Percentiles rank a stretch among this genome's conserved stretches.
phyloP scores from a whole-genome alignment of 2,797 vertebrate species.

The Sarcoramphus papa region DNA sequence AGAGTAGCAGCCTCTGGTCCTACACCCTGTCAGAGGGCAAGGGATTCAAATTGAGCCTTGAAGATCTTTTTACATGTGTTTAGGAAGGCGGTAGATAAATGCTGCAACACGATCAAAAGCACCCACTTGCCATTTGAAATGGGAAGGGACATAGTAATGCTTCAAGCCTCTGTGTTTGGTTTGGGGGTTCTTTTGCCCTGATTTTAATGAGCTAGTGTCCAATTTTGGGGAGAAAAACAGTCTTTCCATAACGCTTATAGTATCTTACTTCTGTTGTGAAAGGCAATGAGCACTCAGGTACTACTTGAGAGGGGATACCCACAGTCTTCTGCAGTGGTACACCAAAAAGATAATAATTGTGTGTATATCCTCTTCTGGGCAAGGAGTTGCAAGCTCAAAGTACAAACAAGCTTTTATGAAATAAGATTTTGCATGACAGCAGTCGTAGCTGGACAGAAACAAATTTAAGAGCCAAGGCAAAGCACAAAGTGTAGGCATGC shows the following conservation, averaged over 20 bases:
- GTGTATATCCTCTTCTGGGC: background rate
- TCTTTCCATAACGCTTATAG: background rate
- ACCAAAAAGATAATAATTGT: background rate
- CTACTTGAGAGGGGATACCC: background rate
- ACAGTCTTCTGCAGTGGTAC: background rate
- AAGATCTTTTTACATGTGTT: rapidly evolving
- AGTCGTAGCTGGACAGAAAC: background rate
- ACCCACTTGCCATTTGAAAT: background rate
- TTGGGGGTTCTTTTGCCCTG: background rate
- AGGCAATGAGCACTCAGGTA: background rate
- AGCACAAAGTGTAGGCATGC: background rate
- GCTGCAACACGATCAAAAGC: background rate
- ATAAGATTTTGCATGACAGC: background rate
- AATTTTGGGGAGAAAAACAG: background rate
- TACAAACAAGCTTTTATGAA: background rate
- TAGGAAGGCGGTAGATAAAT: background rate
- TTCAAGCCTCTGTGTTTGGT: background rate
- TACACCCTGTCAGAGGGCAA: background rate
- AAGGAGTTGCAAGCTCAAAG: background rate
- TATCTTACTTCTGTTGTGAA: background rate
- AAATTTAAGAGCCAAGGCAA: background rate
- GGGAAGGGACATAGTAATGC: background rate
- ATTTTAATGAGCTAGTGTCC: background rate
- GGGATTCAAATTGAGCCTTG: background rate
- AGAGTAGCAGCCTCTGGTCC: background rate